phyloP scores from a whole-genome alignment of 2,888 invertebrate species.

The Apamea anceps region DNA sequence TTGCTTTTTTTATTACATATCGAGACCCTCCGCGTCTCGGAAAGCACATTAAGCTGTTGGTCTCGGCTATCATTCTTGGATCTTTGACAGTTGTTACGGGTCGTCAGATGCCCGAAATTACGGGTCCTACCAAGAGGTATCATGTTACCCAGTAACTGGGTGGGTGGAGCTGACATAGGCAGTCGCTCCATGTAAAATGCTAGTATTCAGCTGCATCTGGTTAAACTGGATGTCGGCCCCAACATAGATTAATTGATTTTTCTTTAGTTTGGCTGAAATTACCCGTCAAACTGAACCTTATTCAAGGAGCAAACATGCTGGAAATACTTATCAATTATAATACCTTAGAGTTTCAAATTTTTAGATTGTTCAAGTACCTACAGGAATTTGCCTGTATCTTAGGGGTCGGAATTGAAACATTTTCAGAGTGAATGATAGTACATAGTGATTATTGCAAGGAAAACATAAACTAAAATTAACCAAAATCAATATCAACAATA shows the following conservation, averaged over 20 bases:
- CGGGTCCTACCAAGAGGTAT: too few species aligned
- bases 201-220: background rate
- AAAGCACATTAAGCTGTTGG: background rate
- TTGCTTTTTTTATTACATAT: background rate
- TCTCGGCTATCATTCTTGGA: background rate
- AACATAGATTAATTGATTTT: slow-evolving; percentile 1
- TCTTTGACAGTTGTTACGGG: background rate
- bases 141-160: too few species aligned
- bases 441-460: background rate
- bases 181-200: background rate
- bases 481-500: background rate
- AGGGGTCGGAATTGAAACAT: background rate
- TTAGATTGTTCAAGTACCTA: background rate
- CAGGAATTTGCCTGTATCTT: background rate
- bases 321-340: background rate
- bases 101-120: background rate
- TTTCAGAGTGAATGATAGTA: background rate
- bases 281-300: slow-evolving; percentile 5
- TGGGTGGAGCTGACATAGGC: background rate
- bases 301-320: slow-evolving; percentile 3
- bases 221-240: background rate
- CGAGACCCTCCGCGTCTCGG: background rate
- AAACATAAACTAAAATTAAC: background rate
- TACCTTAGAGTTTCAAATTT: background rate
- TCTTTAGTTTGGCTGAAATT: slow-evolving; percentile 13